These are phyloP conservation scores for Tiliqua scincoides DNA, from an alignment of 2,113 vertebrate species.

Conservation along the genomic window DNA sequence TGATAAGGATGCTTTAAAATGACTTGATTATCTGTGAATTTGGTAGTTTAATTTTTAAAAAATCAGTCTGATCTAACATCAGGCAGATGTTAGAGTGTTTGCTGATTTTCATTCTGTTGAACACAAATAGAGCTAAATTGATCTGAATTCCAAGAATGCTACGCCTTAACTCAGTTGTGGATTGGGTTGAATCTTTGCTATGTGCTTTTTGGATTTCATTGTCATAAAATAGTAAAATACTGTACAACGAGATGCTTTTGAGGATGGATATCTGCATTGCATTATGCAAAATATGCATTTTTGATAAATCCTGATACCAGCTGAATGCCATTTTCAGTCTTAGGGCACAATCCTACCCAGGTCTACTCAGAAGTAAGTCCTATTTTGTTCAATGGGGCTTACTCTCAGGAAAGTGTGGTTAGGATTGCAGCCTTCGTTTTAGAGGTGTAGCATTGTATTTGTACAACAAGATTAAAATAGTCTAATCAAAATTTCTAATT, in stretches of 20 bases:
- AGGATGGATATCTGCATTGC: conserved; percentile 4
- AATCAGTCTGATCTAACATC: neutral
- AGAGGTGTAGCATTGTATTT: conserved; percentile 29
- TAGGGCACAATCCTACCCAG: too few relatives aligned
- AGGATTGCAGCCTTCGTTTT: too few relatives aligned
- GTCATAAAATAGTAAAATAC: neutral
- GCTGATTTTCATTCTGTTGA: neutral
- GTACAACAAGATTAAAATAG: conserved; percentile 41
- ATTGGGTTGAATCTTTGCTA: conserved; percentile 12
- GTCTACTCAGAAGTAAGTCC: too few relatives aligned
- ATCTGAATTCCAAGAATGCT: neutral
- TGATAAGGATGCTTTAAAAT: neutral
- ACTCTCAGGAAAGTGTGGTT: too few relatives aligned
- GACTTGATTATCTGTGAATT: neutral
- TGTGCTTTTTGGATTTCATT: neutral
- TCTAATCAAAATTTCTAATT: conserved; percentile 60
- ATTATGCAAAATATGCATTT: neutral
- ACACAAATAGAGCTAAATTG: neutral
- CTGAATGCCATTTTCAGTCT: conserved; percentile 17
- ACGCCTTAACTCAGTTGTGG: too few relatives aligned
- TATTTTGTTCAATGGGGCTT: too few relatives aligned
- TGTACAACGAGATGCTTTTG: neutral
- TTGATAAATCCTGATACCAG: conserved; percentile 30
- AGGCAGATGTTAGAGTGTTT: neutral
- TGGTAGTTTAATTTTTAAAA: neutral